phyloP scores from a whole-genome alignment of 2,888 invertebrate species.

The Seira sanloemensis region DNA sequence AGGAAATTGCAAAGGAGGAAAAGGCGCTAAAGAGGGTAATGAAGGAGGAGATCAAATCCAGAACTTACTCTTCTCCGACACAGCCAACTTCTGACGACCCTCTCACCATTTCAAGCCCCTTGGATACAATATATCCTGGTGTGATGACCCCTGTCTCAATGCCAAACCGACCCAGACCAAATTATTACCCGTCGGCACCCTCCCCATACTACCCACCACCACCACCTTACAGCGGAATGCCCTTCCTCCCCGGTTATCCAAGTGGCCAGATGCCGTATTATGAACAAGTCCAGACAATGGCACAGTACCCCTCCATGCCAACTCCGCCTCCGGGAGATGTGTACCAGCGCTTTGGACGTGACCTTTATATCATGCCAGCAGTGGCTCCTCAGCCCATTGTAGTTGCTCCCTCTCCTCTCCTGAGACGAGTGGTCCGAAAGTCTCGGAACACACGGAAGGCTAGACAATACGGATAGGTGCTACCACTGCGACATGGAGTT shows the following conservation, averaged over 20 bases:
- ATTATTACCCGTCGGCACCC: no score
- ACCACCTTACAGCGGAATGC: neutral
- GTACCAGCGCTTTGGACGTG: no score
- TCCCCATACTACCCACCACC: neutral
- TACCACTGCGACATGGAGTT: no score
- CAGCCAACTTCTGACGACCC: neutral
- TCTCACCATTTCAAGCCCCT: neutral
- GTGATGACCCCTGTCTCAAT: neutral
- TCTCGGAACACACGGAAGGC: no score
- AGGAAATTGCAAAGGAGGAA: neutral
- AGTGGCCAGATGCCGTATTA: neutral
- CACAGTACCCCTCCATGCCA: no score
- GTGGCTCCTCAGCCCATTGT: no score
- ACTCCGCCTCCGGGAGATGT: no score
- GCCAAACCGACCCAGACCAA: neutral
- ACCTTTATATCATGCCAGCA: no score
- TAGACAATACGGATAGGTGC: no score
- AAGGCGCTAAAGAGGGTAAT: neutral
- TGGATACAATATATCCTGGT: slow-evolving; percentile 28
- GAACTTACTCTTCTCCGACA: neutral
- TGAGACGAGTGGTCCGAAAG: no score
- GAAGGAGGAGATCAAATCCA: neutral
- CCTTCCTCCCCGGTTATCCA: neutral
- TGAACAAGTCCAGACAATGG: no score
- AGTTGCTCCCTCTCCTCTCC: no score